A percentile compares a stretch with the other conserved stretches of the same genome.
These are phyloP conservation scores for Ursus arctos DNA, from an alignment of 2,113 vertebrate genomes.

Conservation along the genomic window DNA sequence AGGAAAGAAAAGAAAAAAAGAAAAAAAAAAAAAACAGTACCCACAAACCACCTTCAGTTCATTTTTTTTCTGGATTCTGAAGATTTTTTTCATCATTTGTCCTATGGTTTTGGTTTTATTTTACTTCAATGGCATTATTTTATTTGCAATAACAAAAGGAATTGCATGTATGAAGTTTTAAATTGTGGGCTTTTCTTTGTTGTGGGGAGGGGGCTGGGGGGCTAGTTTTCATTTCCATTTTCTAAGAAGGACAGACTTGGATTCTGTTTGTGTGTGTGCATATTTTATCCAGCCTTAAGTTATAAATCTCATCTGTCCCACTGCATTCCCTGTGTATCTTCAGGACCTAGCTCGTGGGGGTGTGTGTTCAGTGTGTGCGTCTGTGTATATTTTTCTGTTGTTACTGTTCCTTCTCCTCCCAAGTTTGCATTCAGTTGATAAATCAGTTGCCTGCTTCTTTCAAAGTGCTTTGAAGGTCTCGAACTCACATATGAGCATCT, in stretches of 20 bases:
- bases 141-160: conserved; percentile 84
- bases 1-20: not conserved
- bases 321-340: conserved; percentile 90
- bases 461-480: conserved; percentile 74
- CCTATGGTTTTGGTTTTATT: conserved; percentile 89
- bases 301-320: conserved; percentile 88
- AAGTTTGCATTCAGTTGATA: conserved; percentile 61
- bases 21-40: conserved; percentile 81
- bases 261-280: conserved; percentile 81
- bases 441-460: conserved; percentile 70
- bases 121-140: conserved; percentile 93
- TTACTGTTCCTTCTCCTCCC: conserved; percentile 74
- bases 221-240: conserved; percentile 79
- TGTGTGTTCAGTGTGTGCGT: conserved; percentile 66
- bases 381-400: conserved; percentile 70
- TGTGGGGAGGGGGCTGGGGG: conserved; percentile 77
- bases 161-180: conserved; percentile 86
- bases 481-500: conserved; percentile 62
- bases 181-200: conserved; percentile 84
- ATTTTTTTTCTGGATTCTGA: conserved; percentile 97
- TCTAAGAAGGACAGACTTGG: conserved; percentile 82
- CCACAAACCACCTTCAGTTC: conserved; percentile 92
- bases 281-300: conserved; percentile 90
- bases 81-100: conserved; percentile 93
- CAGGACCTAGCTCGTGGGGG: conserved; percentile 83